Base-by-base conservation (phyloP, 2,113 vertebrate genomes). In the Lipophrys pholis region DNA sequence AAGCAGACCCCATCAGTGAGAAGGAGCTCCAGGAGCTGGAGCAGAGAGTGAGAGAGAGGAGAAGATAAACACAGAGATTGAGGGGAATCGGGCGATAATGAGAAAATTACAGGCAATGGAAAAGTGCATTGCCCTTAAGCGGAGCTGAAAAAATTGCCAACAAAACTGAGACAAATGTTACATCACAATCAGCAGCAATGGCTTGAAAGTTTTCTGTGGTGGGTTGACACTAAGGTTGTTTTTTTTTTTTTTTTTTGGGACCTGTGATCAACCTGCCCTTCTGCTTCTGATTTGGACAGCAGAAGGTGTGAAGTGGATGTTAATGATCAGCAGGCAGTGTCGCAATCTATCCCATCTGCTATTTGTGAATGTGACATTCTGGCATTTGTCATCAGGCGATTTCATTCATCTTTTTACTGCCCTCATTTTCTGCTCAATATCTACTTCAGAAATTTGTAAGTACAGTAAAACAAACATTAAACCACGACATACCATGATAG, bases 11-110 rank as follows among this genome's bases (percentile, higher is more conserved):
- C 30, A 49, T 91, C 77, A 92, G 78, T 52, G 73, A 82, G 80
- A 85, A 86, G 42, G 93, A 95, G 60, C 80, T 95, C 39, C 87
- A 88, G 17, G 90, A 90, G 57, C 66, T 98, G 82, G 94, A 94
- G 91, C 89, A 86, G 68, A 91, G 95, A 45, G 85, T 94, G 55
- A 83, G 41, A 57, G 69, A 77, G 2, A 6, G 68, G 84, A 92
- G 80, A 81, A 87, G 70, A 92, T 91, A 75, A 69, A 78, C 72
- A 39, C 38, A 67, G 16, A 65, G 15, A 14, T 41, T 46, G 52
- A 63, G 10, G 46, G 72, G 51, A 77, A 73, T 59, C 78, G 35
- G 69, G 50, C 2, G 5, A 62, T 77, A 55, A 84, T 80, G 60
- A 80, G 57, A 76, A 70, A 65, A 78, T 75, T 42, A 67, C 57